phyloP scores from a whole-genome alignment of 2,113 vertebrate genomes.

The Mirounga angustirostris region DNA sequence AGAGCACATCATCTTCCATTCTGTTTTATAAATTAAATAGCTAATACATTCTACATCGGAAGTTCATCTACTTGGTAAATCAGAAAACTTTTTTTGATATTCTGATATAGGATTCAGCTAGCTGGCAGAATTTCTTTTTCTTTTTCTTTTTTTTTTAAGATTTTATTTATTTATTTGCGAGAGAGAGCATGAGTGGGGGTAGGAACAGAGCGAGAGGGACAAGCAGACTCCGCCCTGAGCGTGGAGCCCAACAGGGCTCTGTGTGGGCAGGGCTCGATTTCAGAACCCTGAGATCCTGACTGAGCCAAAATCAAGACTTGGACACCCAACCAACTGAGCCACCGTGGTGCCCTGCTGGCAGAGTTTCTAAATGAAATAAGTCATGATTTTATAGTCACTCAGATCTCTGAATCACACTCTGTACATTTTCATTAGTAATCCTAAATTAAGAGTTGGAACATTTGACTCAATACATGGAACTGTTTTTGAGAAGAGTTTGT shows the following conservation, averaged over 20 bases:
- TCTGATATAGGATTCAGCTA: background rate
- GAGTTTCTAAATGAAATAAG: slow-evolving; percentile 64
- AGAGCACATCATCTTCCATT: background rate
- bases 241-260: background rate
- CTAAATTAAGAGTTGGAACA: slow-evolving; percentile 58
- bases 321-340: background rate
- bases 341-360: background rate
- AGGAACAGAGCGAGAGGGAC: background rate
- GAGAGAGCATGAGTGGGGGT: background rate
- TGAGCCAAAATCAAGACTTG: background rate
- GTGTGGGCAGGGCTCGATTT: accelerated
- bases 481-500: slow-evolving; percentile 66
- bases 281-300: background rate
- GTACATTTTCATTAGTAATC: slow-evolving; percentile 67
- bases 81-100: background rate
- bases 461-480: slow-evolving; percentile 44
- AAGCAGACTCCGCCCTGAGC: background rate
- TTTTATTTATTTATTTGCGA: background rate
- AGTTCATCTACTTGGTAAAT: background rate
- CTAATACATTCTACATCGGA: background rate
- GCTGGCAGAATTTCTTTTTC: slow-evolving; percentile 48
- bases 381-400: slow-evolving; percentile 28
- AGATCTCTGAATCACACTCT: slow-evolving; percentile 65
- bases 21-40: background rate
- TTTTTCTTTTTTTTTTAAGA: too few relatives aligned